Evolutionary conservation across 2,113 vertebrate species (phyloP), one percentile per base, ranked within the genome.

Genomic region (Tragelaphus buxtoni): DNA sequence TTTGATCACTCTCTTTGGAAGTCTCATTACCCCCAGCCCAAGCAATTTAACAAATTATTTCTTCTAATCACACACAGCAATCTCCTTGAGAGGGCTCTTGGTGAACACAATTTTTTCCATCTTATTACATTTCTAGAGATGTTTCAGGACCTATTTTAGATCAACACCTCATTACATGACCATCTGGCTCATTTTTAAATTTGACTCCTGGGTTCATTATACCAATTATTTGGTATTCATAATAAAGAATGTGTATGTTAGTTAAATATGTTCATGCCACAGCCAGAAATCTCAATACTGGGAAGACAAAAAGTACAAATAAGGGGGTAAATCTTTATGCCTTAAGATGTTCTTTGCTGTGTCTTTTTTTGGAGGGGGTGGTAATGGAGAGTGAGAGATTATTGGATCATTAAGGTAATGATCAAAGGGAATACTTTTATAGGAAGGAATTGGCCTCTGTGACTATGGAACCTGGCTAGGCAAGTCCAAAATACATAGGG

Each of bases 181-280:
- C n/a, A 80, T n/a, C 28, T 92, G 58, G 80, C 51, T 95, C 72
- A 92, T 32, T 20, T 58, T 97, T 82, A 74, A 90, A 87, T 90
- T 95, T 92, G 61, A 32, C 45, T 90, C 79, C 58, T 89, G 39
- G 22, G 20, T 83, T 91, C 42, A 80, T 49, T 84, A 24, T 61
- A 47, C 18, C 69, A 91, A 14, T 69, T 93, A 53, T 51, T 94
- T 90, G 53, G 58, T 17, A 56, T 51, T 92, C 47, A 13, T 61
- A 86, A 83, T 63, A 74, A 95, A 47, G 58, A 92, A 22, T 49
- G 35, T 63, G 24, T 61, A 28, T 65, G 17, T 79, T 61, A 47
- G 72, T 74, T 96, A 76, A 88, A 86, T 85, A 82, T n/a, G 9
- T 82, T 93, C 13, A 20, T n/a, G 7, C 39, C 17, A 39, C 32